phyloP scores from a whole-genome alignment of 2,888 invertebrate genomes.

The Minunthozetes semirufus region DNA sequence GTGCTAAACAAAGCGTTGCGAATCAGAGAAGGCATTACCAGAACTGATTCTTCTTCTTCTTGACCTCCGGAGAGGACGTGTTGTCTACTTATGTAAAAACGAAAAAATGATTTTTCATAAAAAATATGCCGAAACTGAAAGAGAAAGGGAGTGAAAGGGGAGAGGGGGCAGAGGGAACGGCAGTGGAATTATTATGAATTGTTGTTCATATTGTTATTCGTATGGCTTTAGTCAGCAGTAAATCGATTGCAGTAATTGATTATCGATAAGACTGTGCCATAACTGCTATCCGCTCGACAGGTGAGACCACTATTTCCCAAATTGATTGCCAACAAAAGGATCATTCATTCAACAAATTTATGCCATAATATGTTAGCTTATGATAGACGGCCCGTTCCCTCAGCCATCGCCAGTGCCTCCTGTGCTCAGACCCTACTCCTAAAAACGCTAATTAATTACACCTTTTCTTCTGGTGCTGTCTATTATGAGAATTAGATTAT shows the following conservation, averaged over 20 bases:
- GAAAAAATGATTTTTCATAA: neutral
- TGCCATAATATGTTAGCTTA: neutral
- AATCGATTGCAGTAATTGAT: conserved; percentile 28
- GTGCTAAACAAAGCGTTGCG: neutral
- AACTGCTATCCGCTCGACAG: neutral
- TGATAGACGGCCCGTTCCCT: neutral
- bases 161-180: neutral
- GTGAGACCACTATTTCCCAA: conserved; percentile 9
- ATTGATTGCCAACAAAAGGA: conserved; percentile 26
- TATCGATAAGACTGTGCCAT: conserved; percentile 21
- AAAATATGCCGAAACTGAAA: neutral
- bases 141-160: neutral
- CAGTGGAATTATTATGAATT: neutral
- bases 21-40: conserved; percentile 5
- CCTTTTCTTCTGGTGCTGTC: conserved; percentile 16
- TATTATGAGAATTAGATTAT: conserved; percentile 19
- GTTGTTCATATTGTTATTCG: conserved; percentile 1
- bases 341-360: conserved; percentile 20
- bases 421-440: neutral
- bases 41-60: neutral
- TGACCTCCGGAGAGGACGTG: conserved; percentile 9
- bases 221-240: conserved; percentile 2
- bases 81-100: conserved; percentile 15
- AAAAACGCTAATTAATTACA: conserved; percentile 26
- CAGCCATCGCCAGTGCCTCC: neutral